Evolutionary conservation across 2,888 invertebrate species (phyloP).

Genomic region (Zygothrica quintamaculata): DNA sequence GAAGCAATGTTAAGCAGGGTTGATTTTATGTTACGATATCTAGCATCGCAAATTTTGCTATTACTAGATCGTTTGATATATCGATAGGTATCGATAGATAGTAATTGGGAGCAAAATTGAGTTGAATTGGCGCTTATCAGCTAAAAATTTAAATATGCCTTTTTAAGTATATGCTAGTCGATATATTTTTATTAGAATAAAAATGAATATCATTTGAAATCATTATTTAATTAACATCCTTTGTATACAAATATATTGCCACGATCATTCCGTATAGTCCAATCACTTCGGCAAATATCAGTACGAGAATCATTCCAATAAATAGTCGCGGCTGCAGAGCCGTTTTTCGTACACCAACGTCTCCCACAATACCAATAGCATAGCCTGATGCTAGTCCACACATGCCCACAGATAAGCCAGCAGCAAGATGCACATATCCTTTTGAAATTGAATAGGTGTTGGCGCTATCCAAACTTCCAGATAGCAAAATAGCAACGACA

Average conservation of each 20-base stretch:
- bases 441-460: conserved; percentile 85
- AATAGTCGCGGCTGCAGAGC: conserved; percentile 99
- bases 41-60: no score
- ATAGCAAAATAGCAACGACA: conserved; percentile 98
- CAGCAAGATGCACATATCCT: conserved; percentile 98
- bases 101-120: no score
- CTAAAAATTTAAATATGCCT: no score
- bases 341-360: conserved; percentile 91
- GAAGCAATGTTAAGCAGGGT: no score
- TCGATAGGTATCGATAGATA: no score
- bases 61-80: no score
- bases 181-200: no score
- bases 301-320: conserved; percentile 97
- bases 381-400: conserved; percentile 99
- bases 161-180: no score
- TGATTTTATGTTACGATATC: no score
- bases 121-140: no score
- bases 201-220: no score
- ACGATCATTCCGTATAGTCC: conserved; percentile 68
- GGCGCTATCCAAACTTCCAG: conserved; percentile 86
- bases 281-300: conserved; percentile 66
- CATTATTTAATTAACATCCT: conserved; percentile 86
- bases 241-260: conserved; percentile 98
- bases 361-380: conserved; percentile 93
- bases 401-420: conserved; percentile 98